A percentile compares a stretch with the other conserved stretches of the same genome.
Conservation (phyloP, 2,113 vertebrate species). For the Gila orcuttii region DNA sequence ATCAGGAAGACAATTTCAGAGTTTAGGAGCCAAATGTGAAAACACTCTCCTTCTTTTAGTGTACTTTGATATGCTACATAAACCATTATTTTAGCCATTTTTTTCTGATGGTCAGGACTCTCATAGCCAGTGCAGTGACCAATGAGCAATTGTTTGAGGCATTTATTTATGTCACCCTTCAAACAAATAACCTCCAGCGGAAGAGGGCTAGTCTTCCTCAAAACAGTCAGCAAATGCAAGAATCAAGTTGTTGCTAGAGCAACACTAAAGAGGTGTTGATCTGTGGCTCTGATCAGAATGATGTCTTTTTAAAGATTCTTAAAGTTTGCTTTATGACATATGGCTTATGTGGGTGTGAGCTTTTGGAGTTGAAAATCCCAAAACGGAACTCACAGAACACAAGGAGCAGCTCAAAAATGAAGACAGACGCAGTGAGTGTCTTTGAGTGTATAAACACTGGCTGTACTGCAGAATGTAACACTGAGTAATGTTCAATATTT, state of each 20-base stretch:
- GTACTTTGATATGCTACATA: neutral
- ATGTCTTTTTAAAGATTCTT: neutral
- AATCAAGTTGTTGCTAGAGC: neutral
- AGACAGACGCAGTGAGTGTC: constrained; percentile 38
- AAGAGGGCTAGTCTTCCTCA: neutral
- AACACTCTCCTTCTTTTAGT: too few species aligned
- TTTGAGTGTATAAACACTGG: constrained; percentile 41
- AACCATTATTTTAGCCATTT: neutral
- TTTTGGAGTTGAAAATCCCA: constrained; percentile 14
- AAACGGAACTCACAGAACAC: constrained; percentile 8
- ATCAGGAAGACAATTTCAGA: too few species aligned
- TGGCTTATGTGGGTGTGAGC: constrained; percentile 3
- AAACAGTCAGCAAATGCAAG: neutral
- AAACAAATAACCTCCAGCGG: neutral
- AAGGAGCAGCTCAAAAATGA: constrained; percentile 30
- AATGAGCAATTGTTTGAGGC: neutral
- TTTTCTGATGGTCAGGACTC: neutral
- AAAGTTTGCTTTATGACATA: neutral
- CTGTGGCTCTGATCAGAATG: neutral
- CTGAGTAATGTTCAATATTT: constrained; percentile 33
- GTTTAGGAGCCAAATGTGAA: too few species aligned
- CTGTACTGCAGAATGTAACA: constrained; percentile 10
- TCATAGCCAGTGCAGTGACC: neutral
- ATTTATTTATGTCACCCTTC: neutral
- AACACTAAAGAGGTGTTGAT: neutral